These are phyloP conservation scores for Sceliomorpha sp. DNA, from an alignment of 2,888 invertebrate species.

Conservation along the genomic window DNA sequence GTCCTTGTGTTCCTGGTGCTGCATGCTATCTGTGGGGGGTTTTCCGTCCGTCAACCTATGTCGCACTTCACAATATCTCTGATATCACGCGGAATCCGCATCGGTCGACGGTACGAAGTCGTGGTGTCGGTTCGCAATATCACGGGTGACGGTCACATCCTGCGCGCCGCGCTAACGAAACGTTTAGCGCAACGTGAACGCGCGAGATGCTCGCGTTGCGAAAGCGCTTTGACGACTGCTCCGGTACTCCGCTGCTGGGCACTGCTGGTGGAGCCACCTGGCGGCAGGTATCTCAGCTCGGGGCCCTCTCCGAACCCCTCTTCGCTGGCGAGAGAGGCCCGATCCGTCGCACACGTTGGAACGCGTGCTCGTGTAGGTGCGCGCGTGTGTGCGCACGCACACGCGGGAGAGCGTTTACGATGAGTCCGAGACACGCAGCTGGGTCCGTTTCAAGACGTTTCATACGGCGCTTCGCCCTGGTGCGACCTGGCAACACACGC, in stretches of 20 bases:
- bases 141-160: conserved; percentile 33
- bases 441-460: conserved; percentile 80
- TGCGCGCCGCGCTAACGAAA: conserved; percentile 31
- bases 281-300: conserved; percentile 73
- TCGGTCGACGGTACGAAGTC: conserved; percentile 9
- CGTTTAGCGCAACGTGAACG: conserved; percentile 41
- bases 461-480: conserved; percentile 66
- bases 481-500: conserved; percentile 79
- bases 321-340: conserved; percentile 56
- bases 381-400: conserved; percentile 79
- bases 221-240: conserved; percentile 85
- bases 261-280: conserved; percentile 85
- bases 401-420: conserved; percentile 67
- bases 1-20: conserved; percentile 56
- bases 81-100: conserved; percentile 32
- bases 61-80: conserved; percentile 29
- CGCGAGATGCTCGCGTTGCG: conserved; percentile 83
- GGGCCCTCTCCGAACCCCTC: conserved; percentile 81
- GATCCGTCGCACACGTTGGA: conserved; percentile 67
- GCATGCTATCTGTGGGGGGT: conserved; percentile 61
- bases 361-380: conserved; percentile 75
- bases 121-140: conserved; percentile 27
- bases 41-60: conserved; percentile 61
- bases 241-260: conserved; percentile 83
- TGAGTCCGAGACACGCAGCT: conserved; percentile 81